Base-by-base conservation (phyloP, 2,888 invertebrate species). In the Ctenicera cuprea region DNA sequence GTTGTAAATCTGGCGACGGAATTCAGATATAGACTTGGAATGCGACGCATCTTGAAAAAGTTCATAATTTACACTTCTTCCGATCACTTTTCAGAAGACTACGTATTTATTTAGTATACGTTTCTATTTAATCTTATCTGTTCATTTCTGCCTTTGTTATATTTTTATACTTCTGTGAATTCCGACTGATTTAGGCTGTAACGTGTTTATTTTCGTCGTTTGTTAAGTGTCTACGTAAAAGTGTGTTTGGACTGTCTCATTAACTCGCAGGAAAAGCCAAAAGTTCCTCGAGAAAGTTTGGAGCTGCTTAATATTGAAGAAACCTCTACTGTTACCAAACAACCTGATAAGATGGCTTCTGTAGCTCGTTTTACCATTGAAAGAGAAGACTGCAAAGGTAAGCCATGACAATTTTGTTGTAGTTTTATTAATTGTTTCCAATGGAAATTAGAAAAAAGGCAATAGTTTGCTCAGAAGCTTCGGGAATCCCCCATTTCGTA, bases 11-110 rank as follows among this genome's bases (percentile, higher is more conserved):
- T 89, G 89, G 89, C 89, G 87, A 89, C 89, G 84, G 89, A 89
- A 87, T 88, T 89, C 82, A 88, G 89, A 87, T 89, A 89, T 87
- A 91, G 92, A 88, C 90, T 92, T 91, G 92, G 92, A 90, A 93
- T 93, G 93, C 92, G 93, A 91, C 92, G 90, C 91, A 92, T 87
- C 88, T 92, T 87, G 88, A 91, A 86, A 90, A 92, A 86, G 83
- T 92, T 93, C 84, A 94, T 94, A 88, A 89, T 93, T 85, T 93
- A 94, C 88, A 94, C 94, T 77, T 93, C 93, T 79, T 94, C 94
- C 80, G 93, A 94, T 81, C 94, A 94, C 86, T 94, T 92, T 86
- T 92, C 93, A 90, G 94, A 93, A 91, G 84, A 85, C 81, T 72
- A 70, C 62, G 76, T 68, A 11, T 72, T 52, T 20, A 75, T 79